Evolutionary conservation across 2,797 vertebrate genomes (phyloP), one percentile per base, ranked within the genome.

Genomic region (Leptoclinus maculatus): DNA sequence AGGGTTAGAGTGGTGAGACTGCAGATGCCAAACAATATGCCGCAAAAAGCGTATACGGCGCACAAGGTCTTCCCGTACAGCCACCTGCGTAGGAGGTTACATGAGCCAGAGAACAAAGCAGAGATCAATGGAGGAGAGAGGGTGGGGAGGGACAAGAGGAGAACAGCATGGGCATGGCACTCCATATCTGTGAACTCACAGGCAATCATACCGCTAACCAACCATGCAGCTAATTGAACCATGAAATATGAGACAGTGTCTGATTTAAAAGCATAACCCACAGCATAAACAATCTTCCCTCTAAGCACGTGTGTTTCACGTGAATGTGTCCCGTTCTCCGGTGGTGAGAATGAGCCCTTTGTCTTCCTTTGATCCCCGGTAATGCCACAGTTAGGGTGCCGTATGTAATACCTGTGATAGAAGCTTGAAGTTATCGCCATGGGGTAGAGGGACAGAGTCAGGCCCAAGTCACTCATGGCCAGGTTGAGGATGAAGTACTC

Each of bases 401-500:
- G 29, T 21, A 34, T 54, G 45, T 10, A 70, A 80, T 91, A 96
- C 96, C 95, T 96, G 95, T 96, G 96, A 69, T 94, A 94, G 83
- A 96, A 79, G 81, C 96, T 96, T 71, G 95, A 96, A 45, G 92
- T 93, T 78, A 96, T 94, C 1, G 95, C 96, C 84, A 96, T 92
- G 39, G 96, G 95, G 83, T 95, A 96, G 71, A 96, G 92, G 21
- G 93, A 95, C 84, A 96, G 78, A 27, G 96, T 96, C 83, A 96
- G 94, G 77, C 95, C 94, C 93, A 96, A 80, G 85, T 96, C 95
- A 67, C 96, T 96, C 29, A 96, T 39, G n/a, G 96, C 95, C 4
- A 96, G 91, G 88, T 97, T 96, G 87, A 95, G 83, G 79, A 97
- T 95, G 87, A 97, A 96, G 85, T 93, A 94, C 88, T 96, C 96